phyloP scores from a whole-genome alignment of 2,888 invertebrate species.

The Polia nebulosa region DNA sequence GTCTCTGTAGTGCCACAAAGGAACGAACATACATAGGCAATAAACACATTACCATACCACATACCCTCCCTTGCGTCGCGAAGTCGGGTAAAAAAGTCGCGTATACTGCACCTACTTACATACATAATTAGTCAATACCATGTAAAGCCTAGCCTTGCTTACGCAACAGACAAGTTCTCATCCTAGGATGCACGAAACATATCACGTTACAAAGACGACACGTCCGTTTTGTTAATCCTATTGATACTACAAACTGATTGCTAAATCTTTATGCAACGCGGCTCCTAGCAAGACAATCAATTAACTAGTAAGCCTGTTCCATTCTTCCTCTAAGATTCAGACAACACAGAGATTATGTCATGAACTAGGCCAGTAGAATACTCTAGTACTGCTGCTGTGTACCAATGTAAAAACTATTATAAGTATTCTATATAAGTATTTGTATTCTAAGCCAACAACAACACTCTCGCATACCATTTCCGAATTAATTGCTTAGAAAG shows the following conservation, averaged over 20 bases:
- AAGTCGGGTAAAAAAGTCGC: too few species aligned
- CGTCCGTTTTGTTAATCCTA: slow-evolving; percentile 30
- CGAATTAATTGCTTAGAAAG: slow-evolving; percentile 42
- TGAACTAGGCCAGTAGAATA: slow-evolving; percentile 5
- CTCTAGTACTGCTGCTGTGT: neutral
- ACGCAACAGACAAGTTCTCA: slow-evolving; percentile 24
- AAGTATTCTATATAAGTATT: neutral
- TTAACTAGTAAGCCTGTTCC: neutral
- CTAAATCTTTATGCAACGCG: slow-evolving; percentile 14
- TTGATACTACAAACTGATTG: slow-evolving; percentile 14
- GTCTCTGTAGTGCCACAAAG: too few species aligned
- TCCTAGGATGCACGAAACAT: slow-evolving; percentile 40
- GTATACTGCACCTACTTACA: neutral
- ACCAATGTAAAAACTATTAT: slow-evolving; percentile 15
- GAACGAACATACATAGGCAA: too few species aligned
- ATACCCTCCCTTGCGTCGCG: too few species aligned
- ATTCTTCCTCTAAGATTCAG: neutral
- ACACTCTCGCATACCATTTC: slow-evolving; percentile 10
- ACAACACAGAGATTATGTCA: slow-evolving; percentile 30
- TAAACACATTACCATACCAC: too few species aligned
- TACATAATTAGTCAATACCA: slow-evolving; percentile 35
- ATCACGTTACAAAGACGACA: slow-evolving; percentile 41
- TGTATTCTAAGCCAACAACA: slow-evolving; percentile 10
- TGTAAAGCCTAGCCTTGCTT: slow-evolving; percentile 30
- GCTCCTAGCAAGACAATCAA: neutral